Base-by-base conservation (phyloP, 2,888 invertebrate species). In the Nymphalis polychloros region DNA sequence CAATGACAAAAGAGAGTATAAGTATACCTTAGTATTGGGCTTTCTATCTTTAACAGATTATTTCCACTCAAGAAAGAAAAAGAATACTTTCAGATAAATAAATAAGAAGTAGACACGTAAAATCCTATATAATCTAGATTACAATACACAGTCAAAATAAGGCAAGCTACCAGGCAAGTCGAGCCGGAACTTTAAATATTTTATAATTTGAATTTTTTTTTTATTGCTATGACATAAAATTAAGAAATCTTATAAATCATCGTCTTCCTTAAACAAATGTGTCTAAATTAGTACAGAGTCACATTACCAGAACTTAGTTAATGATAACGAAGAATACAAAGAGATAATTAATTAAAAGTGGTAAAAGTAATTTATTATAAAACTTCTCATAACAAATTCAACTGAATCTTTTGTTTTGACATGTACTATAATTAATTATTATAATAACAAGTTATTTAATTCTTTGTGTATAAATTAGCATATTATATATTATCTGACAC, bases 201-300 rank as follows among this genome's bases (percentile, higher is more conserved):
- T n/a, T n/a, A n/a, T 10, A 41, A 1, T 13, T 41, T 13, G 3
- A 41, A 41, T 41, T 23, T 1, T 23, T 23, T 68, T 71, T 72
- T 64, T 55, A 55, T 50, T 74, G 74, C 77, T 78, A 84, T 81
- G 78, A 82, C 27, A 82, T 82, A 84, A 13, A 41, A 86, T 85
- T 81, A 82, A 76, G 75, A 75, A 74, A 76, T 77, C 75, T 81
- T 81, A 84, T 84, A 83, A 83, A 79, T 84, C 83, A 84, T 81
- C 81, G 70, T 64, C 64, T 61, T 63, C 50, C 59, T 64, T 73
- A 75, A 72, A 78, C 27, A 31, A 80, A 75, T 80, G 77, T 57
- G 79, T 80, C 77, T 68, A 72, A 76, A 73, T 71, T 68, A 73
- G 67, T 68, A 72, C 68, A 64, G 60, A 61, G 67, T 68, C 70